These are phyloP conservation scores for Perizoma affinitatum DNA, from an alignment of 2,888 invertebrate species.

Conservation along the genomic window DNA sequence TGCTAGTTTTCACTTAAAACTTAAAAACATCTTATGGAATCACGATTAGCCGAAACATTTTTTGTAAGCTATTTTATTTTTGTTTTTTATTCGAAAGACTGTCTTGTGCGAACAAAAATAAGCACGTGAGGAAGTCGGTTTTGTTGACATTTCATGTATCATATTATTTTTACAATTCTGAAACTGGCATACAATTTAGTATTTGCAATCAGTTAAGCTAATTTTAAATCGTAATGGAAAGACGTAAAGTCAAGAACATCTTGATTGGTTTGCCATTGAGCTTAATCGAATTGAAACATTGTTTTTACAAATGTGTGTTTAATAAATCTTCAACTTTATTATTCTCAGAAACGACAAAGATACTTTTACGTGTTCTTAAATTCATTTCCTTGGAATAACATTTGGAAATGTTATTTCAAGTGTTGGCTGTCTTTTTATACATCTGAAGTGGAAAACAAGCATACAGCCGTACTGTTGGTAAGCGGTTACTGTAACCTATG, in stretches of 20 bases:
- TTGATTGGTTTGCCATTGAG: neutral
- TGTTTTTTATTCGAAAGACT: no score
- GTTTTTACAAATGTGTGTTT: slow-evolving; percentile 4
- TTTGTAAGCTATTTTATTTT: no score
- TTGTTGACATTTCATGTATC: no score
- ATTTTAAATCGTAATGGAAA: slow-evolving; percentile 6
- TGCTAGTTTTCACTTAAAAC: slow-evolving; percentile 3
- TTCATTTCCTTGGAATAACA: slow-evolving; percentile 4
- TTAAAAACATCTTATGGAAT: slow-evolving; percentile 1
- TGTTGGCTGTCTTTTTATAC: no score
- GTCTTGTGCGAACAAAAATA: no score
- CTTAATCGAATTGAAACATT: slow-evolving; percentile 15
- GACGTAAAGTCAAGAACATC: slow-evolving; percentile 16
- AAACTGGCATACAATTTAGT: slow-evolving; percentile 2
- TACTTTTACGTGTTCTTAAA: slow-evolving; percentile 9
- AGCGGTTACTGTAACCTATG: no score
- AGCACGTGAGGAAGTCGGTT: no score
- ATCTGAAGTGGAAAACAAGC: no score
- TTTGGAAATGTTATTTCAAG: neutral
- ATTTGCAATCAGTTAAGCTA: neutral
- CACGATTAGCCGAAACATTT: neutral
- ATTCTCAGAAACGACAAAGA: slow-evolving; percentile 1
- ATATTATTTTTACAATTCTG: neutral
- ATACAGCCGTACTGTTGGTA: no score
- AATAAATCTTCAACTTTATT: slow-evolving; percentile 16